A percentile compares a stretch with the other conserved stretches of the same genome.
Evolutionary conservation across 2,888 invertebrate genomes (phyloP).

Genomic region (Tuta absoluta): DNA sequence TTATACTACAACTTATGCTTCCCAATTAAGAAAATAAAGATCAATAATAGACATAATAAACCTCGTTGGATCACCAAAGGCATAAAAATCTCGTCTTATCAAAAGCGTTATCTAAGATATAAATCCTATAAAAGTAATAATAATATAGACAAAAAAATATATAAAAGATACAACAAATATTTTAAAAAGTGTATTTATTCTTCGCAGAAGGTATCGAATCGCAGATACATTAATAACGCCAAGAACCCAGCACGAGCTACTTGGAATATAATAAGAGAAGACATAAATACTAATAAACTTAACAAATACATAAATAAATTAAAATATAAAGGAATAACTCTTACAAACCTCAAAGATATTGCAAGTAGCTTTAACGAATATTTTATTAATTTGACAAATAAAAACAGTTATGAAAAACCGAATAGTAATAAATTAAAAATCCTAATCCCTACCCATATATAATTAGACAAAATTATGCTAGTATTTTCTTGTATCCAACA

Average conservation of each 20-base stretch:
- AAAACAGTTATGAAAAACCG: background rate
- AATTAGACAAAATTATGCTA: background rate
- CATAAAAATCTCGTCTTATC: background rate
- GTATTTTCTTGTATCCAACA: background rate
- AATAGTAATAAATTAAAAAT: background rate
- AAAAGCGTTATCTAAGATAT: background rate
- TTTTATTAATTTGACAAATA: background rate
- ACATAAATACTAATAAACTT: background rate
- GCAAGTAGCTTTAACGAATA: background rate
- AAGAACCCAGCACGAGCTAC: background rate
- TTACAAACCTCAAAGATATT: background rate
- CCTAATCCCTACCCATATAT: background rate
- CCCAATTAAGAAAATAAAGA: background rate
- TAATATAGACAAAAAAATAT: background rate
- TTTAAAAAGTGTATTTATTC: background rate
- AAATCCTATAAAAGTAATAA: background rate
- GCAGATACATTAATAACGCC: background rate
- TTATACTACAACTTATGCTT: background rate
- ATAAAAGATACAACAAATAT: background rate
- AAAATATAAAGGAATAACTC: background rate
- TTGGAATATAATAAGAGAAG: background rate
- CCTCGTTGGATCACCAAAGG: background rate
- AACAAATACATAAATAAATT: background rate
- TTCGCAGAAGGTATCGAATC: background rate
- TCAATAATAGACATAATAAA: background rate